phyloP scores from a whole-genome alignment of 2,888 invertebrate species.

The Lasioglossum malachurum region DNA sequence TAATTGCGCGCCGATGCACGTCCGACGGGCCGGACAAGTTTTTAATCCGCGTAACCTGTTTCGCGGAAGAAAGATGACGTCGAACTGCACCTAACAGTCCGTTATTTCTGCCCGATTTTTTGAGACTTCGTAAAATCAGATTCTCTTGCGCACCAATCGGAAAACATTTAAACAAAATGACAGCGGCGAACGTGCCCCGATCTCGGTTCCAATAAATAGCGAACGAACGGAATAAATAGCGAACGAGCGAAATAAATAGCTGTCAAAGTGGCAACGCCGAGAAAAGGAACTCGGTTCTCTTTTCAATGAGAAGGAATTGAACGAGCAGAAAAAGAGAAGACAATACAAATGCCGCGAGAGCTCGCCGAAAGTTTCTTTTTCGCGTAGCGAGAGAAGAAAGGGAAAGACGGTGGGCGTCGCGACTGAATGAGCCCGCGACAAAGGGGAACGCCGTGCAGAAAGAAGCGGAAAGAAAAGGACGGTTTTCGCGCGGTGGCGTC shows the following conservation, averaged over 20 bases:
- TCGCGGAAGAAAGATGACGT: not conserved
- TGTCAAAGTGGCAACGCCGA: not conserved
- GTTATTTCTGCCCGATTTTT: not conserved
- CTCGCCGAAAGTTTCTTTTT: not conserved
- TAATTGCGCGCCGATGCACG: not conserved
- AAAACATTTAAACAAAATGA: not conserved
- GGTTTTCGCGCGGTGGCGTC: conserved; percentile 39
- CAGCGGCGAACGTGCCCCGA: not conserved
- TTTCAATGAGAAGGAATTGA: conserved; percentile 14
- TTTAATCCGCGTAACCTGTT: not conserved
- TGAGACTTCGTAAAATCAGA: not conserved
- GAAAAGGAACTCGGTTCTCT: not conserved
- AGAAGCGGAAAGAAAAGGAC: conserved; percentile 11
- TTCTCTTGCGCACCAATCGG: not conserved
- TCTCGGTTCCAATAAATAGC: not conserved
- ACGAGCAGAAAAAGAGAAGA: not conserved
- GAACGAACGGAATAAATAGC: not conserved
- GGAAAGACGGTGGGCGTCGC: not conserved
- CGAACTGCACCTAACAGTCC: not conserved
- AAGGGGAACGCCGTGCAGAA: conserved; percentile 1
- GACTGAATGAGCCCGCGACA: conserved; percentile 15
- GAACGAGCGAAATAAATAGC: not conserved
- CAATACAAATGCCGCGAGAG: conserved; percentile 1
- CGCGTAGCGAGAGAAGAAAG: not conserved
- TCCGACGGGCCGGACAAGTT: not conserved